Base-by-base conservation (phyloP, 2,113 vertebrate species). In the Leptobrachium ailaonicum region DNA sequence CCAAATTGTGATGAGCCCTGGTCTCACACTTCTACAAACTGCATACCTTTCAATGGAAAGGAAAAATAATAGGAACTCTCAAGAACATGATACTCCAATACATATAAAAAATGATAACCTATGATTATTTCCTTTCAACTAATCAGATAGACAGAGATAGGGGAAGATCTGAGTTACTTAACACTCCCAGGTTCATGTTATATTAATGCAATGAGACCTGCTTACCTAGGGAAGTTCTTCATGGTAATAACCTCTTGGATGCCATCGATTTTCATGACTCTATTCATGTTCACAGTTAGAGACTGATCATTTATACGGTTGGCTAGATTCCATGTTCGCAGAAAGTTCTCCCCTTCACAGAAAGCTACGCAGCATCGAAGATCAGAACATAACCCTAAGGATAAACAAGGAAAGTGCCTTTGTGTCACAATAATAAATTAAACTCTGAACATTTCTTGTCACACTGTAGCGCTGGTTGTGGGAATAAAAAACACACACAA, bases 271-370 rank as follows among this genome's bases (percentile, higher is more conserved):
- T 10, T 88, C 82, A 86, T 87, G 54, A 40, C 71, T 62, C 83
- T 87, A 41, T 90, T 88, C 68, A 84, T 82, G 74, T 87, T 88
- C 75, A 88, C 84, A 75, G 82, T 88, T 6, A 92, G 88, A 79
- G 84, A 84, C 79, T 84, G 85, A 77, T 88, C 90, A 66, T 85
- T 87, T 82, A 90, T 87, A 78, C 86, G 86, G 66, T 84, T 85
- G 53, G 84, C 75, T 41, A 90, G 77, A 67, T 92, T 90, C 89
- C 85, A 91, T n/a, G 80, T 73, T 14, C 71, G 66, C 71, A 92
- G 71, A 77, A 83, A 86, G 53, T 82, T 86, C 58, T 90, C 84
- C 73, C 83, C 84, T 13, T 70, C 78, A 85, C 88, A 91, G 82
- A 89, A 82, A 4, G 82, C 88, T 82, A 90, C 76, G 80, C 80